Evolutionary conservation across 2,888 invertebrate species (phyloP), one percentile per base, ranked within the genome.

Genomic region (Liodrosophila aerea): DNA sequence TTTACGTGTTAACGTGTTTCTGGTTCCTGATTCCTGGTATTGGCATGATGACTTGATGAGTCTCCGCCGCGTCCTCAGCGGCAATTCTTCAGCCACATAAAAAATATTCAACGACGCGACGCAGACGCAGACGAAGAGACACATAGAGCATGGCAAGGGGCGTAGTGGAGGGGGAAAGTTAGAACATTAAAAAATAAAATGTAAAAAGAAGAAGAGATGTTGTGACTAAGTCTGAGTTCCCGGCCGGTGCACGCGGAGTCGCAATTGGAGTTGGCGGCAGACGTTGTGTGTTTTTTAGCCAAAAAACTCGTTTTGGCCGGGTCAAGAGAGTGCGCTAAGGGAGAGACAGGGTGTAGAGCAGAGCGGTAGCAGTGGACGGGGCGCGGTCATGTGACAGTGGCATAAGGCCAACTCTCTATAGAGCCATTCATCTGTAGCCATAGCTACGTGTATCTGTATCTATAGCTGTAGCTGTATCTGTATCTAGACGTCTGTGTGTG

Each of bases 301-400:
- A 71, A 69, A 51, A 58, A 74, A 83, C 83, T 59, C 41, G 83
- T 78, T 78, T 73, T 64, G 64, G 72, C 68, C 76, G 47, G 54
- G 61, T 52, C 50, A 45, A 13, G 37, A 31, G 45, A 46, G 40
- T 33, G 27, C 15, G 30, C n/a, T n/a, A n/a, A 44, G 47, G 12
- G 12, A 9, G 11, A 43, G 11, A 22, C 37, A 12, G 12, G n/a
- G 15, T 9, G 37, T n/a, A 34, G 50, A 13, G 36, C n/a, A n/a
- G n/a, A n/a, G 44, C 54, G 49, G 63, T 34, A 49, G 44, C 41
- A 15, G 37, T n/a, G 11, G 49, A 50, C 65, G 71, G 59, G 65
- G 75, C 56, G 60, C 65, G 73, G 70, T 68, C 72, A 72, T 76
- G 78, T 76, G 73, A 82, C 82, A 74, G 72, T 59, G 59, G 45